Base-by-base conservation (phyloP, 2,113 vertebrate genomes). In the Nanorana parkeri region DNA sequence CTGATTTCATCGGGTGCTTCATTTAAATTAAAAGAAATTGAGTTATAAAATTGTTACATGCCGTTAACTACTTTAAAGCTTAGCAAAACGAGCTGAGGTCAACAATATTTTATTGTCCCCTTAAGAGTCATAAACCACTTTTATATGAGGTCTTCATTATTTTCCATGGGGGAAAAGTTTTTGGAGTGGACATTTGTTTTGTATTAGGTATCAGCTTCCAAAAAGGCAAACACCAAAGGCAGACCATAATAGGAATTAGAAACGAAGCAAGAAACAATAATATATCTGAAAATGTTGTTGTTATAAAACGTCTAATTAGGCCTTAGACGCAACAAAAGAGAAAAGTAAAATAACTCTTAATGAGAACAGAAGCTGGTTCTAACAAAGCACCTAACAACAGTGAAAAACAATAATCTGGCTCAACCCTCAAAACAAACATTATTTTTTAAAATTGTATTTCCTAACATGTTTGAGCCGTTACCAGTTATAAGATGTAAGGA, bases 131-230 rank as follows among this genome's bases (percentile, higher is more conserved):
- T 79, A 78, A 23, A 84, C 32, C 79, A 69, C 65, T 79, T 67
- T 73, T 60, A 80, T 83, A 51, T 2, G 61, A 78, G 47, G 55
- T 77, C 84, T 84, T 29, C 52, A 41, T 64, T 85, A 56, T 84
- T 87, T 84, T 55, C 66, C 72, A 16, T 64, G 78, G 71, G n/a
- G 36, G 64, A 71, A 83, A 84, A 79, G 69, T 24, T 86, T 63
- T 72, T 85, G 58, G 32, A 80, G 64, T 4, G 79, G 41, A 24
- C 65, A 81, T 84, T 88, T 88, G 68, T 36, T 81, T 81, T 75
- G 28, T 67, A 81, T 81, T 81, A 74, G 69, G 54, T 24, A 51
- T 65, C 29, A 17, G 23, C n/a, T 75, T 81, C 60, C 71, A 67
- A 23, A 67, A 61, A 81, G 69, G 29, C 47, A n/a, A 66, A 17